Conservation (phyloP, 92 coral and sea anemone species). For the Paragorgia papillata region DNA sequence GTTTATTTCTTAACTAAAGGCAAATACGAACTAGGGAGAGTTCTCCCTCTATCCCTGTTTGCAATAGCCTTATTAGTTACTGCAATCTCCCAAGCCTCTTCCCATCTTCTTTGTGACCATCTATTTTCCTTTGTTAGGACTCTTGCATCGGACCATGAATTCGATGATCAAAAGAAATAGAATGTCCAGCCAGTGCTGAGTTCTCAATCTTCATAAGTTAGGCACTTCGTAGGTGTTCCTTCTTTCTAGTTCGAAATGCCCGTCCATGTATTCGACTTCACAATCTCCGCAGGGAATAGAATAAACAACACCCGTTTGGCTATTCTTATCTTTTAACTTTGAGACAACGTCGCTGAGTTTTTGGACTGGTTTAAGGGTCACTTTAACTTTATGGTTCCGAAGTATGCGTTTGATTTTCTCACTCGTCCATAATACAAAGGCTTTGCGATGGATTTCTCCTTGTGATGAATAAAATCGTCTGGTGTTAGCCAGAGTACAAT, state of each 20-base stretch:
- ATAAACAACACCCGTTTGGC: not conserved
- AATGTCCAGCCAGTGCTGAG: slow-evolving; percentile 14
- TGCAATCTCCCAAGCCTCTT: slow-evolving; percentile 13
- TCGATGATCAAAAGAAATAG: not conserved
- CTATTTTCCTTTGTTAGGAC: slow-evolving; percentile 1
- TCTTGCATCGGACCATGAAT: slow-evolving; percentile 8
- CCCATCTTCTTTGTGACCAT: slow-evolving; percentile 21
- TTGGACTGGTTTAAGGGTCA: not conserved
- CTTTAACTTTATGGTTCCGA: not conserved
- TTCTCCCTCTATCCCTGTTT: slow-evolving; percentile 5
- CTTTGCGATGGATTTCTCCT: too few species aligned
- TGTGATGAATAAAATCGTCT: too few species aligned
- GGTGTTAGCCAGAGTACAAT: too few species aligned
- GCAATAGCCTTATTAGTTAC: slow-evolving; percentile 2
- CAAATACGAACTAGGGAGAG: slow-evolving; percentile 1
- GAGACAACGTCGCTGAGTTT: not conserved
- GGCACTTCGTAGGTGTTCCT: not conserved
- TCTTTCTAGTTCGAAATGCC: slow-evolving; percentile 18
- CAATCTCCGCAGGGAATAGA: slow-evolving; percentile 1
- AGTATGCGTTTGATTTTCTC: not conserved
- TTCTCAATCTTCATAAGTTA: not conserved
- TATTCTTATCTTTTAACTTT: not conserved
- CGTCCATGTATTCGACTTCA: not conserved
- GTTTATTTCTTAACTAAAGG: not conserved
- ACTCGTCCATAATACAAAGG: too few species aligned